phyloP scores from a whole-genome alignment of 2,888 invertebrate species.

The Amphipyra tragopoginis region DNA sequence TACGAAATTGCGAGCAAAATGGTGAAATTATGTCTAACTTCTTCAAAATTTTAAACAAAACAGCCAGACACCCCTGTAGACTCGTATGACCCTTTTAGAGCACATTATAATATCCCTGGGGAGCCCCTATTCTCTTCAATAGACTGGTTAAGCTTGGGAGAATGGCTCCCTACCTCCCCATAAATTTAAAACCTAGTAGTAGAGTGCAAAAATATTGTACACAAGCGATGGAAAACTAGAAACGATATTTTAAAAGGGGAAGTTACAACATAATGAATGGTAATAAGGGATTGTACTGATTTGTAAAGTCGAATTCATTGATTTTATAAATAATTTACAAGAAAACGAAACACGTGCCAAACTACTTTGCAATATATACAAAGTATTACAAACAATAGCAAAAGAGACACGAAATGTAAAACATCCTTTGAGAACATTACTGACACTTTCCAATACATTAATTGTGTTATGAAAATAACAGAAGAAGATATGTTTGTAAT shows the following conservation, averaged over 20 bases:
- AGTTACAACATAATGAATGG: too few relatives aligned
- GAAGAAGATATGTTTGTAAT: too few relatives aligned
- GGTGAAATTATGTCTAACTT: neutral
- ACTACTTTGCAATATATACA: too few relatives aligned
- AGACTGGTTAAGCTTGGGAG: slow-evolving; percentile 1
- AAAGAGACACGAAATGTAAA: neutral
- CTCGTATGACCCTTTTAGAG: slow-evolving; percentile 19
- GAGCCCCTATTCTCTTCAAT: neutral
- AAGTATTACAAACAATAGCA: too few relatives aligned
- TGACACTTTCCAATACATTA: neutral
- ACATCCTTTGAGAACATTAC: neutral
- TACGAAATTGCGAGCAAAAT: neutral
- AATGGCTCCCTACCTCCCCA: neutral
- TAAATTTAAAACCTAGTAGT: neutral
- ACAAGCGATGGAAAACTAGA: neutral
- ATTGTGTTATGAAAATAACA: neutral
- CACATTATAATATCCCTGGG: slow-evolving; percentile 10
- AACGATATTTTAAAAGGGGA: neutral
- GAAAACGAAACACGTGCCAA: too few relatives aligned
- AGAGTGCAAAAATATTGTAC: neutral
- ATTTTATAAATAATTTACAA: neutral
- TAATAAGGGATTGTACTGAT: neutral
- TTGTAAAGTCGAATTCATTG: neutral
- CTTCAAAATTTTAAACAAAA: neutral
- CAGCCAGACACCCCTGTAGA: slow-evolving; percentile 21